Percentiles rank a stretch among this genome's conserved stretches.
phyloP scores from a whole-genome alignment of 2,797 vertebrate species.

The Propithecus perrieri region DNA sequence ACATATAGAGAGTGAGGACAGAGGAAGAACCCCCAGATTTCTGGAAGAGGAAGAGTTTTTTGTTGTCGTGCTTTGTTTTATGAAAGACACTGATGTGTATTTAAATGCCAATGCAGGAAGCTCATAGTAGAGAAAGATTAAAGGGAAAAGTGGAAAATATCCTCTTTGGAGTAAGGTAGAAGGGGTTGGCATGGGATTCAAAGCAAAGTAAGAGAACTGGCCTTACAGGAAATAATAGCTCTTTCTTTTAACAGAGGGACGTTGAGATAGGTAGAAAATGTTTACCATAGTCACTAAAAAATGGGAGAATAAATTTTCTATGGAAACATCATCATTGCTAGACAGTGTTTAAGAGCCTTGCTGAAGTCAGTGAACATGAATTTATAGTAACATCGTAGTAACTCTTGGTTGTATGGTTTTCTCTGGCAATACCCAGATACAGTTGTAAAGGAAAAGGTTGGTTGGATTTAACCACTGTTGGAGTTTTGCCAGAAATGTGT shows the following conservation, averaged over 20 bases:
- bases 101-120: neutral
- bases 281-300: constrained; percentile 3
- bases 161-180: constrained; percentile 5
- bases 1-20: neutral
- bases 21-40: neutral
- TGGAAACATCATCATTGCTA: neutral
- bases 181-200: neutral
- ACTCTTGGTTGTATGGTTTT: neutral
- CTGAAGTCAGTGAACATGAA: neutral
- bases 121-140: neutral
- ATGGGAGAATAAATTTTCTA: neutral
- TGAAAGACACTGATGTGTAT: neutral
- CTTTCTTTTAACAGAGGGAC: neutral
- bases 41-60: neutral
- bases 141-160: neutral
- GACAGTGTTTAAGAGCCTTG: neutral
- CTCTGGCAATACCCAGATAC: neutral
- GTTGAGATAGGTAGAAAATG: neutral
- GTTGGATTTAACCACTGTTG: neutral
- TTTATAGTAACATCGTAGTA: neutral
- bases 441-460: neutral
- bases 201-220: neutral
- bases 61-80: neutral
- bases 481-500: neutral
- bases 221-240: neutral